These are phyloP conservation scores for Mnemiopsis leidyi DNA, from an alignment of 37 sponge, comb jelly and placozoan genomes.

Conservation along the genomic window DNA sequence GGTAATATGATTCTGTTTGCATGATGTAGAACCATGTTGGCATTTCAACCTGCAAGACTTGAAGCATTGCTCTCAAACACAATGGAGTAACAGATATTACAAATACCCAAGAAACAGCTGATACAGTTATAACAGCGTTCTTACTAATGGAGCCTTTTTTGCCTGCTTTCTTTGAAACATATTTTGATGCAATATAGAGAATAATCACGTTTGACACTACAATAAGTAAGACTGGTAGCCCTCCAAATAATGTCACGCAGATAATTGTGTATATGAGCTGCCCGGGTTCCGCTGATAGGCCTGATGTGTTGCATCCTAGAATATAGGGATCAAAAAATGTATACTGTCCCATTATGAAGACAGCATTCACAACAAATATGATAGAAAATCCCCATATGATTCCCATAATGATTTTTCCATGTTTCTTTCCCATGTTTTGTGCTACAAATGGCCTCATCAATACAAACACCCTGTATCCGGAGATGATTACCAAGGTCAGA, in stretches of 20 bases:
- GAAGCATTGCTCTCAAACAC: constrained; percentile 16
- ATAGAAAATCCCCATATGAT: neutral
- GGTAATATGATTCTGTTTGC: neutral
- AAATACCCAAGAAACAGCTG: constrained; percentile 22
- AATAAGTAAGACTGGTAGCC: neutral
- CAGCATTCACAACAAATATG: constrained; percentile 12
- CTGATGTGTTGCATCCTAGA: neutral
- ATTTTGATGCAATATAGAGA: constrained; percentile 16
- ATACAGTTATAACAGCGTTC: constrained; percentile 31
- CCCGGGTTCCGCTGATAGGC: neutral
- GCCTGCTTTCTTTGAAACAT: neutral
- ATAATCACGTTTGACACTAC: neutral
- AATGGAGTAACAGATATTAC: constrained; percentile 1
- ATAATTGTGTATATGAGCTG: neutral
- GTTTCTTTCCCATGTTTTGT: constrained; percentile 26
- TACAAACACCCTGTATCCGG: constrained; percentile 10
- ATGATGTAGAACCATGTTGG: constrained; percentile 35
- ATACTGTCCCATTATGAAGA: constrained; percentile 33
- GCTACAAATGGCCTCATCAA: neutral
- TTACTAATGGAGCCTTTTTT: neutral
- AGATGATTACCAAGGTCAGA: neutral
- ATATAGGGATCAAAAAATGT: constrained; percentile 28
- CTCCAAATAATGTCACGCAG: neutral
- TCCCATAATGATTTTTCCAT: neutral
- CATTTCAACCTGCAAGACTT: constrained; percentile 1